A percentile compares a stretch with the other conserved stretches of the same genome.
phyloP scores from a whole-genome alignment of 2,113 vertebrate genomes.

The Chamaetylas fuelleborni region DNA sequence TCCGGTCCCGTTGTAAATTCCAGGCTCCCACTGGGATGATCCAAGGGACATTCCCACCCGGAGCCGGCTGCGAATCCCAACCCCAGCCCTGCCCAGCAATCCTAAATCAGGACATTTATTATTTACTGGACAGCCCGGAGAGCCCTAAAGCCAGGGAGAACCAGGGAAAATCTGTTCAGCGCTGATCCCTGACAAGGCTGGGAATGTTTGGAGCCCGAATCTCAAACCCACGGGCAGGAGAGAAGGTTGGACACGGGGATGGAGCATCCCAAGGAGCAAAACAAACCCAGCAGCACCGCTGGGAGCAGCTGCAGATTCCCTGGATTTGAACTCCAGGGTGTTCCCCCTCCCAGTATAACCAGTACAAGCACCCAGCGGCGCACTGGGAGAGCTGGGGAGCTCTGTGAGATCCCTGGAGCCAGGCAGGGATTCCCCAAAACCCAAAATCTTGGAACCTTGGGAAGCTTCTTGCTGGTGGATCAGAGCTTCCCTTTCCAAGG shows the following conservation, averaged over 20 bases:
- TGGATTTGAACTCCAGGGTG: neutral
- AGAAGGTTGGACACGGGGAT: neutral
- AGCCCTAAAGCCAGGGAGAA: neutral
- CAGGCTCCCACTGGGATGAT: neutral
- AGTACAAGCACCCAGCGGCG: rapidly evolving
- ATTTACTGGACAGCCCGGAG: neutral
- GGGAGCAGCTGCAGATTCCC: neutral
- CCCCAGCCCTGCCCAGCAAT: neutral
- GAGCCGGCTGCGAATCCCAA: neutral
- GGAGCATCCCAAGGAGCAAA: neutral
- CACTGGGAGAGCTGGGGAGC: neutral
- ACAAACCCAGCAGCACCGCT: rapidly evolving
- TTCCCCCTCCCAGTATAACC: neutral
- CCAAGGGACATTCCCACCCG: neutral
- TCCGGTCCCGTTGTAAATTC: neutral
- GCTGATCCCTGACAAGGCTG: neutral
- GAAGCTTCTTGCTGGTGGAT: neutral
- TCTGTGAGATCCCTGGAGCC: rapidly evolving
- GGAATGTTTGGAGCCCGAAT: neutral
- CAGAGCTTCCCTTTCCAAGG: too few relatives aligned
- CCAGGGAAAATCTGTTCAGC: neutral
- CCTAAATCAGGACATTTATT: neutral
- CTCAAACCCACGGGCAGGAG: neutral
- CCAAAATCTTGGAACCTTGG: neutral
- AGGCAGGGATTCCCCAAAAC: neutral